Evolutionary conservation across 1,140 invertebrate species (phyloP).

Genomic region (Eriosoma lanigerum): DNA sequence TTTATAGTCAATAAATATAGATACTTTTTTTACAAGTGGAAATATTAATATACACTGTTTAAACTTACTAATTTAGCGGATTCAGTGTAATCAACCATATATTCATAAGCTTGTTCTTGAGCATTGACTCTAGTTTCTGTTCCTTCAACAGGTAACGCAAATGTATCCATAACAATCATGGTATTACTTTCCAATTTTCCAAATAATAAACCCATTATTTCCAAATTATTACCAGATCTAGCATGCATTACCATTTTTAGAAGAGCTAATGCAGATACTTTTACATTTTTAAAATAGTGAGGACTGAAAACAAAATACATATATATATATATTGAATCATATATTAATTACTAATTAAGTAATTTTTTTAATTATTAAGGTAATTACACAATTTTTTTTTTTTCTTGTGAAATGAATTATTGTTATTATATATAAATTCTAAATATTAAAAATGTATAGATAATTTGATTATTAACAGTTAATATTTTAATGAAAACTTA

Average conservation of each 20-base stretch:
- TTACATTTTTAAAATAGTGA: slow-evolving; percentile 98
- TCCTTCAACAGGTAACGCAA: slow-evolving; percentile 95
- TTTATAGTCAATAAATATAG: no score
- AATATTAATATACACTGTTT: neutral
- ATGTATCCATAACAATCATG: slow-evolving; percentile 95
- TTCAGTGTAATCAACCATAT: slow-evolving; percentile 98
- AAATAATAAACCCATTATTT: slow-evolving; percentile 97
- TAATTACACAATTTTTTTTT: no score
- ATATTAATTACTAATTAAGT: no score
- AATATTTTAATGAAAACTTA: no score
- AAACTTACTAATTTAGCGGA: slow-evolving; percentile 86
- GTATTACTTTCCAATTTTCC: slow-evolving; percentile 88
- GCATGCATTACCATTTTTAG: slow-evolving; percentile 99
- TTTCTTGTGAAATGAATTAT: no score
- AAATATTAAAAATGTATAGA: no score
- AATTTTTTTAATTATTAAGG: no score
- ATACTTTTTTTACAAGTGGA: no score
- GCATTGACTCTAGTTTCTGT: slow-evolving; percentile 99
- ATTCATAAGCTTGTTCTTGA: slow-evolving; percentile 98
- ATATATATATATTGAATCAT: no score
- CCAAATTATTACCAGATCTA: slow-evolving; percentile 93
- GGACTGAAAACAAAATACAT: slow-evolving; percentile 83
- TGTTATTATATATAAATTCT: no score
- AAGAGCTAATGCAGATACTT: slow-evolving; percentile 95
- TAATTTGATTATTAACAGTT: no score